phyloP scores from a whole-genome alignment of 2,888 invertebrate genomes.

The Copidosoma aretas region DNA sequence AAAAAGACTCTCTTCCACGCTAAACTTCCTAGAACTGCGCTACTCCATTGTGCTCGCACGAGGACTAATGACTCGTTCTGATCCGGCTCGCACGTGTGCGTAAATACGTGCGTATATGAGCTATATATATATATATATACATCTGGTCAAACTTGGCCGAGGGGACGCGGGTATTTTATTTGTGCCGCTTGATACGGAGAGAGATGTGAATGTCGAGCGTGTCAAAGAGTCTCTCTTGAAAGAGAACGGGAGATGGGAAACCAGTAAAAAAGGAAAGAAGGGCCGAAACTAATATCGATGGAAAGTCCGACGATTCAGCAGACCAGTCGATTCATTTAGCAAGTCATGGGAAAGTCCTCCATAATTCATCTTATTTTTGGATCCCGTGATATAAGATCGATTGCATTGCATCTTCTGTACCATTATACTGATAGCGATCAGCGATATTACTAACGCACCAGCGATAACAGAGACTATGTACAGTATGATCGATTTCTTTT shows the following conservation, averaged over 20 bases:
- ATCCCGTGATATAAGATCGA: no score
- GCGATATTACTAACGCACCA: no score
- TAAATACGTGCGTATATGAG: not conserved
- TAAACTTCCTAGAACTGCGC: constrained; percentile 59
- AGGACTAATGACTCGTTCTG: constrained; percentile 60
- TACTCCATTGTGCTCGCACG: constrained; percentile 50
- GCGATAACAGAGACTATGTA: no score
- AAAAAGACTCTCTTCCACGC: constrained; percentile 52
- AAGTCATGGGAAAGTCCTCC: no score
- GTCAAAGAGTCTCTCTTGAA: not conserved
- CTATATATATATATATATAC: not conserved
- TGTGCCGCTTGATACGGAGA: not conserved
- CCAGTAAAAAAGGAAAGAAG: not conserved
- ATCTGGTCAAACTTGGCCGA: not conserved
- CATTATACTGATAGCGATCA: no score
- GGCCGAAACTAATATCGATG: not conserved
- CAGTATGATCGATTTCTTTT: no score
- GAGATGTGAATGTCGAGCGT: not conserved
- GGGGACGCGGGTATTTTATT: constrained; percentile 4
- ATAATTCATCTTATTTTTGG: no score
- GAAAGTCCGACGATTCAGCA: not conserved
- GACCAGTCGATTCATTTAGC: not conserved
- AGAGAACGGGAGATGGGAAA: not conserved
- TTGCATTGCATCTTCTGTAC: no score
- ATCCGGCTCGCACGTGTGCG: constrained; percentile 51